phyloP scores from a whole-genome alignment of 2,797 vertebrate species.

The Eulemur coronatus region DNA sequence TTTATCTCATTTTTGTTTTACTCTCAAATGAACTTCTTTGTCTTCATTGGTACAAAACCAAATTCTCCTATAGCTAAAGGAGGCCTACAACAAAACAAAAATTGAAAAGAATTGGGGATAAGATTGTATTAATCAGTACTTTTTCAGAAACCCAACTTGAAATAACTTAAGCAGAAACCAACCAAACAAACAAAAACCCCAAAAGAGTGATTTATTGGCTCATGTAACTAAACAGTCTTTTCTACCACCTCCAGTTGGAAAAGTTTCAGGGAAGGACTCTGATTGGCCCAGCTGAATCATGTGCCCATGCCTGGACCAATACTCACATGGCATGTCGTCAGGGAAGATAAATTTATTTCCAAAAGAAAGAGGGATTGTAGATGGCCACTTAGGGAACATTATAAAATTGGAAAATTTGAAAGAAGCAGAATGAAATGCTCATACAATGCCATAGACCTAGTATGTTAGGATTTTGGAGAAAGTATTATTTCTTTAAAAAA shows the following conservation, averaged over 20 bases:
- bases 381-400: background rate
- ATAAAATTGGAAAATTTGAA: constrained; percentile 12
- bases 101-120: background rate
- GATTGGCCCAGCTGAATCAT: background rate
- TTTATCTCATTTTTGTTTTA: constrained; percentile 29
- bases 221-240: background rate
- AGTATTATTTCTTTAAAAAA: constrained; percentile 24
- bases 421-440: background rate
- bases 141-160: background rate
- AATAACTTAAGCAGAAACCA: background rate
- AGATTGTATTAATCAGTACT: background rate
- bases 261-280: background rate
- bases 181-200: too few species aligned
- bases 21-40: background rate
- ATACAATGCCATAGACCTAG: background rate
- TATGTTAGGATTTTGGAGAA: background rate
- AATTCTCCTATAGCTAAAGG: background rate
- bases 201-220: background rate
- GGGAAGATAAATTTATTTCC: constrained; percentile 14
- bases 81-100: background rate
- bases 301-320: background rate
- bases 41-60: background rate
- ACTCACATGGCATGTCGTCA: background rate
- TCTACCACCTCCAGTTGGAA: background rate
- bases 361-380: background rate